phyloP scores from a whole-genome alignment of 2,797 vertebrate genomes.

The Eulemur rubriventer region DNA sequence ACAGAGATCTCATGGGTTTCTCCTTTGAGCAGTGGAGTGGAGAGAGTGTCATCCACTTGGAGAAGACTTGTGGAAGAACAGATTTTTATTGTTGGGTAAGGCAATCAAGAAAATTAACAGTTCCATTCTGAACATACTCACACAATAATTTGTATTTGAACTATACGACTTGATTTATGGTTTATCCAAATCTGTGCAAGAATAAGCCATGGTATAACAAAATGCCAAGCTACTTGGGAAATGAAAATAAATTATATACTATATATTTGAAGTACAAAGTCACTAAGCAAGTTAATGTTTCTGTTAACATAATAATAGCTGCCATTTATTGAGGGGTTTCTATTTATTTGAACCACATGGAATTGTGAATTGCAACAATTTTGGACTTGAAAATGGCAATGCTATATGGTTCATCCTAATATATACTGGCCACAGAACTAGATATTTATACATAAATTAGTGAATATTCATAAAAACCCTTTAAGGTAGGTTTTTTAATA shows the following conservation, averaged over 20 bases:
- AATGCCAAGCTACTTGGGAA: not conserved
- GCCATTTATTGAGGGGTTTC: not conserved
- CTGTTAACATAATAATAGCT: not conserved
- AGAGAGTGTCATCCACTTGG: not conserved
- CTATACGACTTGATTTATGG: not conserved
- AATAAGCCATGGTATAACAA: not conserved
- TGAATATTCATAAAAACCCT: not conserved
- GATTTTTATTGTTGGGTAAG: not conserved
- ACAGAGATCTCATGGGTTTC: not conserved
- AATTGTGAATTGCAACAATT: not conserved
- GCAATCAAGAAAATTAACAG: not conserved
- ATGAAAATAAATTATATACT: not conserved
- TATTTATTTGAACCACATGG: not conserved
- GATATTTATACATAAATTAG: not conserved
- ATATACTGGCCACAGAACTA: not conserved
- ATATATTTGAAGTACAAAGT: not conserved
- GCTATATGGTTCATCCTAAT: not conserved
- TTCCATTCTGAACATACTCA: not conserved
- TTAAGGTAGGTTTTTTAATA: not conserved
- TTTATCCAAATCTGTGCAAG: not conserved
- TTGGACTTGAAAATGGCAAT: slow-evolving; percentile 6
- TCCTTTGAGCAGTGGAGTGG: not conserved
- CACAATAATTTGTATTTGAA: not conserved
- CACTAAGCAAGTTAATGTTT: not conserved
- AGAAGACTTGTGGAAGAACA: not conserved